Evolutionary conservation across 2,797 vertebrate genomes (phyloP), one percentile per base, ranked within the genome.

Genomic region (Chrysolophus pictus): DNA sequence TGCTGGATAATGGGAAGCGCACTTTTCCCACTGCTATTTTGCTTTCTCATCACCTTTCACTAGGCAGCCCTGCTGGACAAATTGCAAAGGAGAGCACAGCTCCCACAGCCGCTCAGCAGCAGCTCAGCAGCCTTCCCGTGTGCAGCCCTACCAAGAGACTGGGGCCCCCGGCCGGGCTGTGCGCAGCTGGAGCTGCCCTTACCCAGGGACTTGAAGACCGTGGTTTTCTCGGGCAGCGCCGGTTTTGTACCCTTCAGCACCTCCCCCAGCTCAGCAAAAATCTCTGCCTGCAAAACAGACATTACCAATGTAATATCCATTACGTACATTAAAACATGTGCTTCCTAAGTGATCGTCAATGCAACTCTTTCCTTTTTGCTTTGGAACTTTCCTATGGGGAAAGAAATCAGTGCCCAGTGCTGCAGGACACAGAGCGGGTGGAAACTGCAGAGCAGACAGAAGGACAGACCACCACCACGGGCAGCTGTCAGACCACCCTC

Each of bases 181-280:
- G 93, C 69, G 76, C 44, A 76, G 73, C 29, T 59, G 56, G 29
- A 78, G n/a, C 47, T 80, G 78, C 70, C 85, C 97, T 98, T 97
- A 99, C 99, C 99, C 70, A 99, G 96, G 3, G 99, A 99, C 96
- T 99, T 99, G 97, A 99, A 99, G 76, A 99, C 98, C 0, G 99
- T 99, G 3, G 98, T 99, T 97, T 98, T 99, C 93, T 99, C 98
- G 96, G 97, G 96, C 79, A 97, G 76, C 28, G 98, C 98, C 64
- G 98, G 97, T 96, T 98, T 98, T 1, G 95, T 98, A 74, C 98
- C 98, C 23, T 98, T 98, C 55, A 99, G 70, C 81, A 99, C 98
- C 65, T 99, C 99, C 83, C 99, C 99, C 26, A 99, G 97, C 96
- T 99, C 99, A 55, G 98, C 99, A 91, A 98, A 99, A 94, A 99